Base-by-base conservation (phyloP, 2,888 invertebrate genomes). In the Tenthredo mesomela region DNA sequence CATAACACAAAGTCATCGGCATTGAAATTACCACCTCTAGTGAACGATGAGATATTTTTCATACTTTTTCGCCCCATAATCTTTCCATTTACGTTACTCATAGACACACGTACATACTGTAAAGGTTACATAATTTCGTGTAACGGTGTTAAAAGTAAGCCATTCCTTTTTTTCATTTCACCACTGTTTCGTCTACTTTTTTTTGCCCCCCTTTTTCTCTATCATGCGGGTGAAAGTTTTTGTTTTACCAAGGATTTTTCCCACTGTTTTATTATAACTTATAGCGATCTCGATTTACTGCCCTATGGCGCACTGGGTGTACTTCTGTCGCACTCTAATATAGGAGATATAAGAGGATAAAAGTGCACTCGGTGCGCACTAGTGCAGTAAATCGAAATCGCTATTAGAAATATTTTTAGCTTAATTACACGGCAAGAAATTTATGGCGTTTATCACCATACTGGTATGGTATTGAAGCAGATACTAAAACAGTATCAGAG, bases 121-220 rank as follows among this genome's bases (percentile, higher is more conserved):
- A 75, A 75, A 75, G 75, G 10, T 25, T 75, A 75, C 15, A 50
- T 21, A n/a, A 25, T 75, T 47, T 75, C 21, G 25, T 43, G 75
- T 47, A 47, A 47, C 29, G 75, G 75, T 75, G 43, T 29, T 25
- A 50, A 75, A 25, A 73, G 29, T 4, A 47, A 73, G 25, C n/a
- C n/a, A 50, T 6, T 50, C 3, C 15, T 47, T 50, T 18, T n/a
- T n/a, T 37, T 37, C 18, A 10, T 70, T 70, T 1, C 15, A 70
- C 33, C n/a, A 25, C 4, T 33, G 29, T 37, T 12, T 70, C 18
- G 1, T 12, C 33, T 37, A 5, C 10, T 25, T 61, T 10, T 10
- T 21, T 61, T 61, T 25, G 10, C 2, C 29, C 61, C 9, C 21
- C 21, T 21, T 4, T 2, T 25, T 12, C 7, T 61, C 12, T 25